phyloP scores from a whole-genome alignment of 2,797 vertebrate genomes.

The Discoglossus pictus region DNA sequence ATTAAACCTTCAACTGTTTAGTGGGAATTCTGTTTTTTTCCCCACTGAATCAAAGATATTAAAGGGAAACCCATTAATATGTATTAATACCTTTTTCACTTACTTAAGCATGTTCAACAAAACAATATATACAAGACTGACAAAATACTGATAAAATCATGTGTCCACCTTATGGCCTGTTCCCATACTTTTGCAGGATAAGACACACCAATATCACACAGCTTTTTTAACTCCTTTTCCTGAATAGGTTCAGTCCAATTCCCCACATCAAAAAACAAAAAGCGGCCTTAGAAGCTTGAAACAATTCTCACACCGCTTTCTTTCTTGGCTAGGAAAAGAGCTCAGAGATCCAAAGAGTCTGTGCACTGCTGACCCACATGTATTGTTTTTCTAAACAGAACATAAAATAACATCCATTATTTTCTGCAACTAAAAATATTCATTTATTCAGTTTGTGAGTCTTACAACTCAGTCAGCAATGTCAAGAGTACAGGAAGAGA shows the following conservation, averaged over 20 bases:
- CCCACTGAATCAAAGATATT: too few relatives aligned
- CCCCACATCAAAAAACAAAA: slow-evolving; percentile 62
- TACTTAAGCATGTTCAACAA: neutral
- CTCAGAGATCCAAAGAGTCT: slow-evolving; percentile 57
- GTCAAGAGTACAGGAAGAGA: slow-evolving; percentile 28
- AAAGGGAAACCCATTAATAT: too few relatives aligned
- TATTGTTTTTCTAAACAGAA: slow-evolving; percentile 61
- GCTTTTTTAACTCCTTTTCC: slow-evolving; percentile 58
- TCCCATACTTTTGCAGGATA: slow-evolving; percentile 38
- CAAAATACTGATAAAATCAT: slow-evolving; percentile 38
- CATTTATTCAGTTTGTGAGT: slow-evolving; percentile 46
- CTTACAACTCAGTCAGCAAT: slow-evolving; percentile 54
- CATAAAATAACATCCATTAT: slow-evolving; percentile 56
- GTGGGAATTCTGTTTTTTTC: too few relatives aligned
- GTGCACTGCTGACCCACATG: slow-evolving; percentile 61
- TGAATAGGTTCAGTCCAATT: slow-evolving; percentile 55
- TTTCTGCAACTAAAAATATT: slow-evolving; percentile 62
- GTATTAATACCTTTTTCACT: too few relatives aligned
- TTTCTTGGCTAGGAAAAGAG: slow-evolving; percentile 58
- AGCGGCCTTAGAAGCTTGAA: slow-evolving; percentile 57
- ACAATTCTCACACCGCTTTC: slow-evolving; percentile 63
- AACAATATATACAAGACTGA: slow-evolving; percentile 30
- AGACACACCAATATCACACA: slow-evolving; percentile 34
- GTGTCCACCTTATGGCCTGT: slow-evolving; percentile 14
- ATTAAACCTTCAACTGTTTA: too few relatives aligned